Percentiles rank a stretch among this genome's conserved stretches.
These are phyloP conservation scores for Phalanger gymnotis DNA, from an alignment of 2,797 vertebrate genomes.

Conservation along the genomic window DNA sequence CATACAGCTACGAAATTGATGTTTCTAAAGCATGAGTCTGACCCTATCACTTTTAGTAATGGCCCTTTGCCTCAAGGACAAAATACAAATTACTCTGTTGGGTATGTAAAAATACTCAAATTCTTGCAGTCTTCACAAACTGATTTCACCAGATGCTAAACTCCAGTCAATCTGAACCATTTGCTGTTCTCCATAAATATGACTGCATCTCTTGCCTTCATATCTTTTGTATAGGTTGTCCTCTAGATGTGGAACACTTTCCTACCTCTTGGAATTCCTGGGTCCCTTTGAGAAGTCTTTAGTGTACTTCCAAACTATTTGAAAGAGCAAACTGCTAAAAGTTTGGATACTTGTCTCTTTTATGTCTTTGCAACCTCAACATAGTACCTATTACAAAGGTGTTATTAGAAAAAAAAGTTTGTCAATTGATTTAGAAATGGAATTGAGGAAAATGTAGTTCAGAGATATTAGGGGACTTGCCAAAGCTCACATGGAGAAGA, in stretches of 20 bases:
- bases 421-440: neutral
- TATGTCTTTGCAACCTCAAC: neutral
- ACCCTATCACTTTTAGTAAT: too few species aligned
- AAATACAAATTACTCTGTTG: neutral
- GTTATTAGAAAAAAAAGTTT: neutral
- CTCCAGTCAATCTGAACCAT: neutral
- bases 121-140: neutral
- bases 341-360: neutral
- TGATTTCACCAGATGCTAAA: neutral
- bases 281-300: neutral
- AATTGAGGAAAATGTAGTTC: neutral
- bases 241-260: neutral
- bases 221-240: neutral
- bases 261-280: neutral
- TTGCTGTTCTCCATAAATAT: neutral
- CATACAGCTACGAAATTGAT: neutral
- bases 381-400: neutral
- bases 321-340: neutral
- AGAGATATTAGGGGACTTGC: neutral
- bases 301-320: neutral
- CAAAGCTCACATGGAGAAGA: neutral
- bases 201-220: neutral
- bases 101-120: neutral
- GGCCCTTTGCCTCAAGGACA: neutral
- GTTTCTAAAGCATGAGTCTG: neutral